Percentiles rank a stretch among this genome's conserved stretches.
Conservation (phyloP, 2,888 invertebrate species). For the Eupithecia inturbata region DNA sequence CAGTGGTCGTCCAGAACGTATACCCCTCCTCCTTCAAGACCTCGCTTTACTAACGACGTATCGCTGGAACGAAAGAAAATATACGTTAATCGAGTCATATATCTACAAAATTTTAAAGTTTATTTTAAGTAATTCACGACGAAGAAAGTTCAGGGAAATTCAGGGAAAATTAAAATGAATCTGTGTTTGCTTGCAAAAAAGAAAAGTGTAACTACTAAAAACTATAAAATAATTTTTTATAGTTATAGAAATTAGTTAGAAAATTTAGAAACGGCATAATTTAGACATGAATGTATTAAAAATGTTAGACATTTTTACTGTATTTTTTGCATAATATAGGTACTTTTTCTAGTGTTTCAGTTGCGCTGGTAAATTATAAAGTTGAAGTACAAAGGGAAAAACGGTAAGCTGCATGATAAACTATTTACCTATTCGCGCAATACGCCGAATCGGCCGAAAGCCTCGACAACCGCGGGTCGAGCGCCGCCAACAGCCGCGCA, state of each 20-base stretch:
- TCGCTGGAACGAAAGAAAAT: constrained; percentile 83
- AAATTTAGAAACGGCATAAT: background rate
- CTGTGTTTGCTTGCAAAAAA: no score
- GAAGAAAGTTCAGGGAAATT: no score
- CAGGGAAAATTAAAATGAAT: no score
- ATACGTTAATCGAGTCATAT: constrained; percentile 28
- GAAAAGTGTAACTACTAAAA: no score
- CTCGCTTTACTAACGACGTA: constrained; percentile 88
- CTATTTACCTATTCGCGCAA: constrained; percentile 80
- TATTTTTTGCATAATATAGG: background rate
- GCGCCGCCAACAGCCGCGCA: constrained; percentile 78
- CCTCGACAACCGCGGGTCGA: constrained; percentile 74
- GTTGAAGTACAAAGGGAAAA: no score
- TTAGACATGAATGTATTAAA: no score
- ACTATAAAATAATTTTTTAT: no score
- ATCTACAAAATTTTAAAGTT: background rate
- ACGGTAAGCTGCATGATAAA: no score
- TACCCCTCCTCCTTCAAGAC: constrained; percentile 86
- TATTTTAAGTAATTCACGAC: background rate
- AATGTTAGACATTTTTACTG: background rate
- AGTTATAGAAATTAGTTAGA: no score
- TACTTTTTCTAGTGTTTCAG: no score
- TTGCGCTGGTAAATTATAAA: no score
- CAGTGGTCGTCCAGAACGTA: constrained; percentile 91
- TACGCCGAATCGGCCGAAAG: constrained; percentile 78